These are phyloP conservation scores for Chrysomela aeneicollis DNA, from an alignment of 2,888 invertebrate species.

Conservation along the genomic window DNA sequence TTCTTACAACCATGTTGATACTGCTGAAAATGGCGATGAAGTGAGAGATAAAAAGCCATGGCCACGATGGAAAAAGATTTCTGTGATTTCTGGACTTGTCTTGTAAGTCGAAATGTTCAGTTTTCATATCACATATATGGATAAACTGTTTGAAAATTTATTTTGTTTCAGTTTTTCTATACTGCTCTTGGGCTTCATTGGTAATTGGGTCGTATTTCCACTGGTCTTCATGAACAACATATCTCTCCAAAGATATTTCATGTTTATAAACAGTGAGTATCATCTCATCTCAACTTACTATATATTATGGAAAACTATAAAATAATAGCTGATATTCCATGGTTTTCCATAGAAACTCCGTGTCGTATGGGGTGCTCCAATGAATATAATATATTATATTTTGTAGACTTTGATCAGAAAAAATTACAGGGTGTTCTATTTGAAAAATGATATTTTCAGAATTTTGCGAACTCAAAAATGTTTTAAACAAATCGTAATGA, in stretches of 20 bases:
- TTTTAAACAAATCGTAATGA: too few relatives aligned
- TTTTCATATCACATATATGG: too few relatives aligned
- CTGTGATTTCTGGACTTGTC: constrained; percentile 32
- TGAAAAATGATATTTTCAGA: too few relatives aligned
- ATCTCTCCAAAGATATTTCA: constrained; percentile 70
- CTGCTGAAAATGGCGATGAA: not conserved
- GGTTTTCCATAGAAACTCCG: too few relatives aligned
- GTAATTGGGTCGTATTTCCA: constrained; percentile 74
- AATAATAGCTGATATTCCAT: too few relatives aligned
- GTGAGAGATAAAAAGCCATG: constrained; percentile 13
- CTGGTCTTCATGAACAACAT: constrained; percentile 76
- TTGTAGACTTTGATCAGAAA: too few relatives aligned
- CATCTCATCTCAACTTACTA: not conserved
- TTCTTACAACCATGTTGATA: not conserved
- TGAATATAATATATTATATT: too few relatives aligned
- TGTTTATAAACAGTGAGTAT: constrained; percentile 79
- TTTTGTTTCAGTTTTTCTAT: constrained; percentile 42
- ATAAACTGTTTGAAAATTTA: not conserved
- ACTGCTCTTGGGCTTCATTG: constrained; percentile 61
- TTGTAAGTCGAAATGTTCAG: constrained; percentile 34
- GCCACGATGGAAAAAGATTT: constrained; percentile 38
- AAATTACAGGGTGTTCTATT: too few relatives aligned
- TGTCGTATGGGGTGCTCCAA: too few relatives aligned
- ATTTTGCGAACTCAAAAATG: too few relatives aligned
- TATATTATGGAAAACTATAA: not conserved